A percentile compares a stretch with the other conserved stretches of the same genome.
Conservation (phyloP, 2,113 vertebrate genomes). For the Lontra canadensis region DNA sequence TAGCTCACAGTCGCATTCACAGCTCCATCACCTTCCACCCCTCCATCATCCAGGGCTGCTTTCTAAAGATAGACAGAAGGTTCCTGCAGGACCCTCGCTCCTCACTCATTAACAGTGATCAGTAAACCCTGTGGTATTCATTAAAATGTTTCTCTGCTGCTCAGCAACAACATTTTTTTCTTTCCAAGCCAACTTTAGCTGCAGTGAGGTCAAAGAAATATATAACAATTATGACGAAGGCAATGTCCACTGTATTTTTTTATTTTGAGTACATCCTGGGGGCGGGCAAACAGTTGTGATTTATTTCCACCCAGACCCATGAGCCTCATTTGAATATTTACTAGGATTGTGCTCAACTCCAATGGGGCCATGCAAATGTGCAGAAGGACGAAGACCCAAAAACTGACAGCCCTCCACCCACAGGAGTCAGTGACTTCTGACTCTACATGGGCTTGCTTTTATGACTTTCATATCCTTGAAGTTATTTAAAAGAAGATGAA, state of each 20-base stretch:
- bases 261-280: conserved; percentile 57
- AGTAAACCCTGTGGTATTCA: conserved; percentile 83
- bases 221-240: conserved; percentile 67
- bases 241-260: conserved; percentile 67
- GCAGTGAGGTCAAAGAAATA: conserved; percentile 81
- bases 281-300: conserved; percentile 45
- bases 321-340: conserved; percentile 74
- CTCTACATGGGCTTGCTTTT: conserved; percentile 85
- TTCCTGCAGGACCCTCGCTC: conserved; percentile 76
- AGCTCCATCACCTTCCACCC: conserved; percentile 65
- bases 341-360: conserved; percentile 64
- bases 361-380: conserved; percentile 64
- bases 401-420: conserved; percentile 83
- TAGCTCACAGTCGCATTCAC: conserved; percentile 32
- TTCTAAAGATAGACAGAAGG: conserved; percentile 81
- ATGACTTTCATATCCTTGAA: conserved; percentile 91
- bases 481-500: conserved; percentile 89
- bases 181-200: conserved; percentile 68
- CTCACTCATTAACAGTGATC: conserved; percentile 81
- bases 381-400: conserved; percentile 79
- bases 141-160: conserved; percentile 80
- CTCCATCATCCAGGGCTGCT: conserved; percentile 75
- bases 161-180: conserved; percentile 71
- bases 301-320: not conserved
- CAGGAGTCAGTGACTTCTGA: conserved; percentile 82